Evolutionary conservation across 2,113 vertebrate genomes (phyloP), one percentile per base, ranked within the genome.

Genomic region (Garra rufa): DNA sequence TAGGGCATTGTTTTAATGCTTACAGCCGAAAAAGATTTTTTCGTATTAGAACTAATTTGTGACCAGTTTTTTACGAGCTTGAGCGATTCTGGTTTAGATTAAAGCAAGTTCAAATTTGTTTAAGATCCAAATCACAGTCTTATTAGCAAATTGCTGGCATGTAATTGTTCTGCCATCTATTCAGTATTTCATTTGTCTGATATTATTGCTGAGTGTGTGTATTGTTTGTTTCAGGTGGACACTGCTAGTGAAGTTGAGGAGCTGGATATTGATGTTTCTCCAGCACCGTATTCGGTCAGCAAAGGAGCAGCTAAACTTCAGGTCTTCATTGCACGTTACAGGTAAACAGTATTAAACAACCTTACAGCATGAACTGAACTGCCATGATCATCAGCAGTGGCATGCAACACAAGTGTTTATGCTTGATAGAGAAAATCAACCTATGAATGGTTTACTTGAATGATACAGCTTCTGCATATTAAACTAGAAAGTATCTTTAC

Each of bases 201-300:
- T 21, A 19, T 26, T 14, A 34, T 34, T 34, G 1, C 52, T 76
- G 3, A 15, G 26, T 9, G 4, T 24, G 55, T 30, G 28, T 73
- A 5, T 19, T 85, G 26, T 70, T 50, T 70, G 21, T 82, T 61
- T 83, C 87, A 99, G 98, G 97, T 98, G 92, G 98, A 99, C 91
- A 99, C 98, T 30, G 98, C 98, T 83, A 99, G 98, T 91, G 98
- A 99, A 90, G 96, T 99, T 88, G 98, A 99, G 85, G 98, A 99
- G 43, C 86, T 99, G 91, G 98, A 99, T 86, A 93, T 94, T 0
- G 98, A 99, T 79, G 76, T 98, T 80, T 96, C 98, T 44, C 92
- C 97, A 2, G 93, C 95, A 77, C 96, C 96, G 17, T 96, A 93
- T 81, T 81, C 92, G 1, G 91, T 95, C 88, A 92, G 88, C 91